A percentile compares a stretch with the other conserved stretches of the same genome.
Evolutionary conservation across 2,797 vertebrate genomes (phyloP).

Genomic region (Enteromius viviparus): DNA sequence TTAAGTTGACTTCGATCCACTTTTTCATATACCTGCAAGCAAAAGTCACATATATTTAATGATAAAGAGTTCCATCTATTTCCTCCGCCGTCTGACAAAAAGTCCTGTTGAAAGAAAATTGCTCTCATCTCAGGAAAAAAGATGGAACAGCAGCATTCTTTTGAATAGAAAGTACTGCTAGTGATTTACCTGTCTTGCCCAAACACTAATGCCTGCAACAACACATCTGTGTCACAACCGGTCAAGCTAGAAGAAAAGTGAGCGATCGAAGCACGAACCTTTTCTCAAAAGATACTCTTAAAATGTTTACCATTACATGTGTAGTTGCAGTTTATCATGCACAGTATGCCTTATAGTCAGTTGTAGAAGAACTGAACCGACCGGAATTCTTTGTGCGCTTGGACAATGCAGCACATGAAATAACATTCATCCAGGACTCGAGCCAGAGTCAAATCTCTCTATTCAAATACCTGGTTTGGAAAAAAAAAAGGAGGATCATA

Average conservation of each 20-base stretch:
- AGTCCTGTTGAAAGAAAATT: conserved; percentile 52
- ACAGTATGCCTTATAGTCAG: not conserved
- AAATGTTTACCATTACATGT: not conserved
- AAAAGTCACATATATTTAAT: conserved; percentile 39
- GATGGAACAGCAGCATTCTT: conserved; percentile 35
- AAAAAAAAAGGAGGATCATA: not conserved
- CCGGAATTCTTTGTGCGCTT: conserved; percentile 6
- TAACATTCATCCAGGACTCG: not conserved
- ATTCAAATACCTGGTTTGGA: conserved; percentile 38
- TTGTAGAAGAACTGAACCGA: not conserved
- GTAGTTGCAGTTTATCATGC: not conserved
- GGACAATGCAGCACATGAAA: conserved; percentile 12
- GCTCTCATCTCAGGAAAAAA: conserved; percentile 44
- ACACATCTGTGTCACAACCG: not conserved
- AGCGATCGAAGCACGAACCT: not conserved
- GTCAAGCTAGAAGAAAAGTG: not conserved
- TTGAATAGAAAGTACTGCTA: conserved; percentile 33
- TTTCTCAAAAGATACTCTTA: not conserved
- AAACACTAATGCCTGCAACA: conserved; percentile 2
- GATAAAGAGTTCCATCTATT: conserved; percentile 51
- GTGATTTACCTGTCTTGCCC: conserved; percentile 39
- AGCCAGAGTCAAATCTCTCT: conserved; percentile 24
- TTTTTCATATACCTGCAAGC: conserved; percentile 32
- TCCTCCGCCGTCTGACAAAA: conserved; percentile 38
- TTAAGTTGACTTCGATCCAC: conserved; percentile 16